Base-by-base conservation (phyloP, 2,888 invertebrate species). In the Mythimna albipuncta region DNA sequence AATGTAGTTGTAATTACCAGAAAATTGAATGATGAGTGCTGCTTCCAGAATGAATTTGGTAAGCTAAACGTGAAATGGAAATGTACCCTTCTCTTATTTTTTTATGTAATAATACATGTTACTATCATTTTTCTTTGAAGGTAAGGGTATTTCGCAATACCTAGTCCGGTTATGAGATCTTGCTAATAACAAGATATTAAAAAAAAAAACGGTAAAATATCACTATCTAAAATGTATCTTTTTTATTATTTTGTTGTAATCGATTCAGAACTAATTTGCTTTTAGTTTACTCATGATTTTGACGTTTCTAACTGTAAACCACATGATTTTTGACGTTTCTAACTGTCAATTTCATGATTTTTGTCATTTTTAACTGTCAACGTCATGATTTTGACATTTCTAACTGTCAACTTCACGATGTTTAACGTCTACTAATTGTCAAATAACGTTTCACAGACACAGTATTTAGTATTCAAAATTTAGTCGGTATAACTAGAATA, bases 401-500 rank as follows among this genome's bases (percentile, higher is more conserved):
- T 47, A 32, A 11, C 59, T 64, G 72, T 77, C 71, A 50, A 52
- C 26, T 3, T 63, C 7, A n/a, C 44, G 35, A 1, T 1, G 50
- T 63, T 58, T 63, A 44, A 59, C 19, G n/a, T 62, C 72, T 64
- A 16, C 35, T 16, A 32, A 13, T 57, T 64, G 72, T 77, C 71
- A 79, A 73, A 81, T 72, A 73, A 77, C 82, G 72, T 83, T 71
- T 55, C 80, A 85, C 78, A 79, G 73, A 73, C 72, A 32, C 79
- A 71, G 74, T 82, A 82, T 79, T 88, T 89, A 92, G 90, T 90
- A 89, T 90, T 90, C 87, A 86, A 88, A 79, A 87, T 89, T 88
- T 92, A 91, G 89, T 80, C 85, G 72, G 87, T 87, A 88, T 87
- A 87, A 78, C 79, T 86, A 93, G 93, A 89, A 72, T 79, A 62